These are phyloP conservation scores for Heliangelus exortis DNA, from an alignment of 2,797 vertebrate species.

Conservation along the genomic window DNA sequence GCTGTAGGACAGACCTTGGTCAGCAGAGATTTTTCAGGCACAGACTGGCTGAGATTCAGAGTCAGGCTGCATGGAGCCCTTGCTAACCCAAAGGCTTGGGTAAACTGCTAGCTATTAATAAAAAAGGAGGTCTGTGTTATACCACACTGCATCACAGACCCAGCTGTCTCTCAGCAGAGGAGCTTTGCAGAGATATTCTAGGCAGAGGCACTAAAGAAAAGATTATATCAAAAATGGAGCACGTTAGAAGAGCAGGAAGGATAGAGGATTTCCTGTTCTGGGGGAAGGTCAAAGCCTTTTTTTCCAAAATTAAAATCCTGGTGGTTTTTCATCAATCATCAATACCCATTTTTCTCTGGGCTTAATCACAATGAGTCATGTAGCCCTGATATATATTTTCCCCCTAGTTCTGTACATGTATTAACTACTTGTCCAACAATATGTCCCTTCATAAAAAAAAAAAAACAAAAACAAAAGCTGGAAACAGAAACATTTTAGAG, in stretches of 20 bases:
- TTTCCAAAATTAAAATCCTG: neutral
- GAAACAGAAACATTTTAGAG: neutral
- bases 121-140: neutral
- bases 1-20: slow-evolving; percentile 28
- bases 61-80: neutral
- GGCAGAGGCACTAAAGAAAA: neutral
- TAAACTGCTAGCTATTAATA: neutral
- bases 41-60: neutral
- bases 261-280: neutral
- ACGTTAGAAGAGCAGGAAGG: neutral
- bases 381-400: neutral
- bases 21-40: slow-evolving; percentile 40
- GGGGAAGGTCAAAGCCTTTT: neutral
- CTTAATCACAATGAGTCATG: neutral
- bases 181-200: neutral
- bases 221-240: neutral
- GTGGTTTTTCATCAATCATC: neutral
- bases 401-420: rapidly evolving
- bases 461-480: neutral
- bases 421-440: neutral
- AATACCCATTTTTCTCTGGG: neutral
- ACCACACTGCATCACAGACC: neutral
- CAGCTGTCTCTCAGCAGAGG: neutral
- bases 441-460: neutral
- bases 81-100: neutral